Evolutionary conservation across 2,888 invertebrate species (phyloP).

Genomic region (Xestia sexstrigata): DNA sequence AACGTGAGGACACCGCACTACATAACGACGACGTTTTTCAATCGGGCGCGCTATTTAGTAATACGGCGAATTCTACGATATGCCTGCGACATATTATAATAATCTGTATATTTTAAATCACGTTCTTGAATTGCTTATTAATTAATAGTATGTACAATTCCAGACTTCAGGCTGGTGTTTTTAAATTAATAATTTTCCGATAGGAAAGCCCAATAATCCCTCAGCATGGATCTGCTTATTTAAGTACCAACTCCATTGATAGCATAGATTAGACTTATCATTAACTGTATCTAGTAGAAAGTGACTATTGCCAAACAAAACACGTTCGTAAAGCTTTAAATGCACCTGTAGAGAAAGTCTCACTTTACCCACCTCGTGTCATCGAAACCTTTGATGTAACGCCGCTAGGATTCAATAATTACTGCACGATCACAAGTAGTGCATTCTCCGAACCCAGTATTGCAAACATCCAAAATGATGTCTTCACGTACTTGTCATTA

Average conservation of each 20-base stretch:
- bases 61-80: too few relatives aligned
- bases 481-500: not conserved
- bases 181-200: not conserved
- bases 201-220: not conserved
- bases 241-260: not conserved
- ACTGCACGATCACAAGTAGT: slow-evolving; percentile 14
- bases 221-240: not conserved
- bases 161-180: not conserved
- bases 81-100: too few relatives aligned
- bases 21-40: too few relatives aligned
- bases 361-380: slow-evolving; percentile 31
- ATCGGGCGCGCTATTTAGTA: too few relatives aligned
- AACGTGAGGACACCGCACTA: too few relatives aligned
- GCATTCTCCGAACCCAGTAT: slow-evolving; percentile 10
- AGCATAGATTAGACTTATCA: not conserved
- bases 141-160: not conserved
- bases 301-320: slow-evolving; percentile 40
- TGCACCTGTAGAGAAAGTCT: slow-evolving; percentile 53
- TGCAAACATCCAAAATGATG: not conserved
- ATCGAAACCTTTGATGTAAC: slow-evolving; percentile 43
- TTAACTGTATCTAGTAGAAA: slow-evolving; percentile 27
- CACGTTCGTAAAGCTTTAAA: slow-evolving; percentile 31
- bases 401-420: slow-evolving; percentile 42
- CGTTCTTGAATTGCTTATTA: too few relatives aligned
- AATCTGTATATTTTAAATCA: too few relatives aligned